Base-by-base conservation (phyloP, 2,888 invertebrate genomes). In the Slavum lentiscoides region DNA sequence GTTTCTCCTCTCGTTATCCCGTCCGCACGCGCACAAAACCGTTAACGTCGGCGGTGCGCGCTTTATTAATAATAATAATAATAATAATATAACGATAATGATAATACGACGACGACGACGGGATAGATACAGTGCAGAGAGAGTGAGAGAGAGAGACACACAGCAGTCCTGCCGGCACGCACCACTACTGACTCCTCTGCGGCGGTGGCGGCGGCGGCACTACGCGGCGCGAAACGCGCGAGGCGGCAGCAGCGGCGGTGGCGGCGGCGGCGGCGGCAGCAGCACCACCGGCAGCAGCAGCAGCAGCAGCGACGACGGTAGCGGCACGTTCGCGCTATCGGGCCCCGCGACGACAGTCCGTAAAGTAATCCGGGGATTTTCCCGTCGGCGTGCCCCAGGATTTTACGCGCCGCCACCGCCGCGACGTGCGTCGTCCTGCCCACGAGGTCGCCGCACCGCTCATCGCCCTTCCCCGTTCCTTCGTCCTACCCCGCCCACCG, bases 291-390 rank as follows among this genome's bases (percentile, higher is more conserved):
- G 30, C 55, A 37, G 37, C 39, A 21, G 39, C 43, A 21, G 17
- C 59, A 55, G 39, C 74, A 39, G 23, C 66, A 53, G 43, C 68
- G 68, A 13, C 75, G 67, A 17, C 61, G 58, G 58, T 43, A 39
- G 75, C 67, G 62, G 77, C 77, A 77, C 77, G 77, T 69, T 77
- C 77, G 77, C 77, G 77, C 69, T 77, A 70, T 75, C 69, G 69
- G 62, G 70, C 21, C 69, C 61, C 77, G 77, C 77, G 77, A 70
- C 77, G 77, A 77, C 77, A 77, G 77, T 77, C 69, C 68, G 77
- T 69, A 70, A 77, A 77, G 69, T 77, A 77, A 77, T 77, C 77
- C 77, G 70, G 77, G 77, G 70, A 77, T 77, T 77, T 77, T 69
- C 77, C 69, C 77, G 69, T 69, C 77, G 77, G 70, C 77, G 62